Evolutionary conservation across 1,140 invertebrate species (phyloP).

Genomic region (Scaptomyza hsui): DNA sequence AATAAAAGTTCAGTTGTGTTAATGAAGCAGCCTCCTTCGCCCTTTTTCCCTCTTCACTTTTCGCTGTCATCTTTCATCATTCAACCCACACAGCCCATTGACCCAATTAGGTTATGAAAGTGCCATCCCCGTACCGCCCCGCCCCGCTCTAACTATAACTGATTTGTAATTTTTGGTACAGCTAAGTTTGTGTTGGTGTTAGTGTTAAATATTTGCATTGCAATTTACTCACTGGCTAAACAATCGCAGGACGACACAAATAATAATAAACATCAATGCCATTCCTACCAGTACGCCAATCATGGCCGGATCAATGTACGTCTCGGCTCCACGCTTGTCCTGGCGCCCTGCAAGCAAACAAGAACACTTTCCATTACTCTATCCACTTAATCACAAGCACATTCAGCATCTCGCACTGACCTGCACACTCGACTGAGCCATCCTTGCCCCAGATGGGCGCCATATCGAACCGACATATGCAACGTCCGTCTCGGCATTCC

Average conservation of each 20-base stretch:
- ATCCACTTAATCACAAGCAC: not conserved
- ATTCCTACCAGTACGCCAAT: constrained; percentile 94
- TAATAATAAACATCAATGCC: constrained; percentile 96
- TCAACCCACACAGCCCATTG: constrained; percentile 20
- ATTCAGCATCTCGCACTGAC: constrained; percentile 84
- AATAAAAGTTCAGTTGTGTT: constrained; percentile 16
- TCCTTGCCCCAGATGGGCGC: constrained; percentile 87
- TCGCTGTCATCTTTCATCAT: not conserved
- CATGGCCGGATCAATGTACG: constrained; percentile 93
- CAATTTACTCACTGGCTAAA: constrained; percentile 93
- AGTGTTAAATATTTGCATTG: constrained; percentile 72
- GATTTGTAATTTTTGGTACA: not conserved
- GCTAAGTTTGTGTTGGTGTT: constrained; percentile 9
- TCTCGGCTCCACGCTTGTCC: constrained; percentile 83
- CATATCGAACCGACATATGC: constrained; percentile 91
- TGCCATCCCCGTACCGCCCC: not conserved
- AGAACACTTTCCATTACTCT: constrained; percentile 44
- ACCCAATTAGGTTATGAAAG: constrained; percentile 38
- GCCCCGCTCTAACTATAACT: not conserved
- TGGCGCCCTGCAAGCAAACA: constrained; percentile 68
- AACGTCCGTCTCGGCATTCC: constrained; percentile 90
- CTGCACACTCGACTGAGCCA: constrained; percentile 88
- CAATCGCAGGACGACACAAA: constrained; percentile 95
- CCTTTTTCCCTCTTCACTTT: not conserved
- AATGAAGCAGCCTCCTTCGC: constrained; percentile 26